Evolutionary conservation across 2,113 vertebrate species (phyloP).

Genomic region (Hemiprocne comata): DNA sequence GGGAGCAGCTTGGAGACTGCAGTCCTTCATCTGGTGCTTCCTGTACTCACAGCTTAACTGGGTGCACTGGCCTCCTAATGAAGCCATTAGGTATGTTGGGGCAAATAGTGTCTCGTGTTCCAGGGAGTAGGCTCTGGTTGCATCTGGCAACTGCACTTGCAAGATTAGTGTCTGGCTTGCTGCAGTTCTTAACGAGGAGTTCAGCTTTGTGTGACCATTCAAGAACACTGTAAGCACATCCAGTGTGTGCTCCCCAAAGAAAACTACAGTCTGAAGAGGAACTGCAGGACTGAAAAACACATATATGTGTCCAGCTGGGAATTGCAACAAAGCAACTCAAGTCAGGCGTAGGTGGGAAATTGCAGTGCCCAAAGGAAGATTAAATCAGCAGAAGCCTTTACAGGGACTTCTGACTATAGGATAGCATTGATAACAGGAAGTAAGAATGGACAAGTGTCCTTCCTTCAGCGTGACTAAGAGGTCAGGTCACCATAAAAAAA

Average conservation of each 20-base stretch:
- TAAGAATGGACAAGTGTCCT: not conserved
- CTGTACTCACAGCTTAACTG: not conserved
- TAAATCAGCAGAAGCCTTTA: not conserved
- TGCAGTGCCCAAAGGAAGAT: not conserved
- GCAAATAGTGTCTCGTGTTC: not conserved
- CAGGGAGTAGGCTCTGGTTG: not conserved
- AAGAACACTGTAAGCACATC: not conserved
- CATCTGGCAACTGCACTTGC: not conserved
- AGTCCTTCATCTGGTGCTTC: not conserved
- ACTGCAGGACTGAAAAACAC: fast-evolving
- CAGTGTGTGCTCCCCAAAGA: not conserved
- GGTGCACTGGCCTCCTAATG: not conserved
- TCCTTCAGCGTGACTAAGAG: not conserved
- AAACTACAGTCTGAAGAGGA: not conserved
- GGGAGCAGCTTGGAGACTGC: not conserved
- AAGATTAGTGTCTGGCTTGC: not conserved
- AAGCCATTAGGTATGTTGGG: not conserved
- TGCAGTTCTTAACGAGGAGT: not conserved
- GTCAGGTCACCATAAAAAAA: not conserved
- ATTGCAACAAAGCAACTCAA: not conserved
- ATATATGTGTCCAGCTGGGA: not conserved
- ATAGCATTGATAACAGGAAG: not conserved
- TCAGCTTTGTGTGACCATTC: not conserved
- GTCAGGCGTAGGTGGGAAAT: not conserved
- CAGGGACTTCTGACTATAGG: not conserved